A percentile compares a stretch with the other conserved stretches of the same genome.
Conservation (phyloP, 2,888 invertebrate genomes). For the Reticulitermes lucifugus region DNA sequence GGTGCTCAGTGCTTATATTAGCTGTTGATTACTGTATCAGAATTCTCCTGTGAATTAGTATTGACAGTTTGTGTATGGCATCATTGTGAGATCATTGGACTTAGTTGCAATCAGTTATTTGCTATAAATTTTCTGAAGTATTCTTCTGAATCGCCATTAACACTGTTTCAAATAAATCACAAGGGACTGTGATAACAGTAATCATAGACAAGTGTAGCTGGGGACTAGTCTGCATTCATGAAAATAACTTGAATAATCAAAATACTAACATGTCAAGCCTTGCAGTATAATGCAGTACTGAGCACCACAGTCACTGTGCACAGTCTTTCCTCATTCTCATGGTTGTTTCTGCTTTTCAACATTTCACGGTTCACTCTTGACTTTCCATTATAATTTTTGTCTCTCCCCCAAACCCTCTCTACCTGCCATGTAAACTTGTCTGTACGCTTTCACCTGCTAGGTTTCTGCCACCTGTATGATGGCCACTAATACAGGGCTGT, state of each 20-base stretch:
- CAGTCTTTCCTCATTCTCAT: constrained; percentile 19
- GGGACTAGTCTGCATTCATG: neutral
- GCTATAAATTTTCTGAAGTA: no score
- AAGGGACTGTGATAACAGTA: neutral
- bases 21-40: no score
- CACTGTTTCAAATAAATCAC: neutral
- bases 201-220: neutral
- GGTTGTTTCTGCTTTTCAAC: constrained; percentile 27
- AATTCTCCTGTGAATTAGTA: no score
- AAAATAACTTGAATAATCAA: no score
- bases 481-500: constrained; percentile 16
- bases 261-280: neutral
- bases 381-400: neutral
- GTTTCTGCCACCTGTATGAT: neutral
- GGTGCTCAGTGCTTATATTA: neutral
- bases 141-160: neutral
- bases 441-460: neutral
- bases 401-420: neutral
- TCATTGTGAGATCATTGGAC: no score
- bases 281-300: neutral
- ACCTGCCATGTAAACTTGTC: neutral
- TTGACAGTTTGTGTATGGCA: no score
- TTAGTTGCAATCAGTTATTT: no score
- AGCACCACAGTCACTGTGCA: constrained; percentile 12
- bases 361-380: constrained; percentile 26